Evolutionary conservation across 2,888 invertebrate genomes (phyloP), one percentile per base, ranked within the genome.

Genomic region (Octonoba sinensis): DNA sequence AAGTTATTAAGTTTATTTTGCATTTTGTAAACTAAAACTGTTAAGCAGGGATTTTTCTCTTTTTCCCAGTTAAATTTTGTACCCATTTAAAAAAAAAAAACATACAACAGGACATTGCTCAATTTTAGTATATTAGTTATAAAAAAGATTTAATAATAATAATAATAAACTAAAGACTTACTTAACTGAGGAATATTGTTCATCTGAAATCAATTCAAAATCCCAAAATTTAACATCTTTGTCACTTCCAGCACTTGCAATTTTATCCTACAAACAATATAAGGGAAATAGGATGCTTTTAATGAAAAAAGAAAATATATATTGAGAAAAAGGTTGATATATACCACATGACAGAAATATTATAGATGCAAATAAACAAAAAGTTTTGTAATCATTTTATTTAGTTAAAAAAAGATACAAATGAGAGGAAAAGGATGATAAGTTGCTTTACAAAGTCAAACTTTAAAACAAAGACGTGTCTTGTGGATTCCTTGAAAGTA

Each of bases 191-290:
- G 83, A 66, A 85, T 85, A 67, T 85, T 87, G 82, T 11, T 69
- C 89, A 85, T 93, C 93, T 16, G 91, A 91, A 57, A 96, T 91
- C 16, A 97, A 90, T 88, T 97, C 96, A 88, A 97, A 97, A 77
- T 93, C 93, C 98, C 98, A 99, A 86, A 97, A 93, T 89, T 96
- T 97, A 0, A 97, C 94, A 0, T 94, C 94, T 84, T 94, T 93
- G 88, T 99, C 98, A 0, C 93, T 93, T 74, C 97, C 94, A 0
- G 96, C 97, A 2, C 95, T 93, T 12, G 92, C 93, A 86, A 95
- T 93, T 1, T 95, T 95, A 86, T 93, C 90, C 93, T 79, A 47
- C 0, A 93, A 87, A 36, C 90, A 89, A 86, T n/a, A n/a, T n/a
- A n/a, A n/a, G n/a, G n/a, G n/a, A n/a, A n/a, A n/a, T n/a, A n/a